Evolutionary conservation across 2,888 invertebrate species (phyloP).

Genomic region (Prenolepis imparis): DNA sequence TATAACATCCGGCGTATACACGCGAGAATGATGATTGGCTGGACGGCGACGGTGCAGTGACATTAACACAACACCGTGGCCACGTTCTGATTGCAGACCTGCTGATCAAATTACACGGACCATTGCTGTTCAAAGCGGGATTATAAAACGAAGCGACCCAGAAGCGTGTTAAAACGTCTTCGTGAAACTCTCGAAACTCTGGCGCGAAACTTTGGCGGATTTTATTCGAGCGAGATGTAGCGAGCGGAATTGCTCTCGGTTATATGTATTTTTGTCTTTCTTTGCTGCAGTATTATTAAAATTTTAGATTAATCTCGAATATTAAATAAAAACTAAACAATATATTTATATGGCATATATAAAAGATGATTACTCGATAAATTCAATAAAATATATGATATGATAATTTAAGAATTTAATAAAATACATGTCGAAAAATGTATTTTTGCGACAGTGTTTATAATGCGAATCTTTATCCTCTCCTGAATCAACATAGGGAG

Average conservation of each 20-base stretch:
- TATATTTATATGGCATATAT: neutral
- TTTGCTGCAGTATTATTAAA: neutral
- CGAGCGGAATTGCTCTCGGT: neutral
- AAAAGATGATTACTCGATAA: neutral
- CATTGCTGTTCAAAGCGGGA: conserved; percentile 30
- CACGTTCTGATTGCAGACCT: conserved; percentile 29
- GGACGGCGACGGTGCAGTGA: conserved; percentile 18
- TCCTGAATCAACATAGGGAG: neutral
- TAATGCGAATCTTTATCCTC: neutral
- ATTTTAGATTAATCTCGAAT: conserved; percentile 6
- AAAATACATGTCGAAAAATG: neutral
- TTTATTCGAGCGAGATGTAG: conserved; percentile 14
- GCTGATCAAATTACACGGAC: conserved; percentile 34
- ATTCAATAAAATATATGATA: neutral
- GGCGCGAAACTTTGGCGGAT: conserved; percentile 30
- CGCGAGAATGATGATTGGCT: conserved; percentile 40
- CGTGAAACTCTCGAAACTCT: conserved; percentile 37
- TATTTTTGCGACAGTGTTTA: neutral
- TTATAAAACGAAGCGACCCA: conserved; percentile 39
- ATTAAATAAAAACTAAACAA: neutral
- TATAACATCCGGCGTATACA: conserved; percentile 43
- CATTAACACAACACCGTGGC: conserved; percentile 34
- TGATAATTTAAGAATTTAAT: neutral
- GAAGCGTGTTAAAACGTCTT: conserved; percentile 10
- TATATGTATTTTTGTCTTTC: neutral